Evolutionary conservation across 1,140 invertebrate genomes (phyloP).

Genomic region (Lineus longissimus): DNA sequence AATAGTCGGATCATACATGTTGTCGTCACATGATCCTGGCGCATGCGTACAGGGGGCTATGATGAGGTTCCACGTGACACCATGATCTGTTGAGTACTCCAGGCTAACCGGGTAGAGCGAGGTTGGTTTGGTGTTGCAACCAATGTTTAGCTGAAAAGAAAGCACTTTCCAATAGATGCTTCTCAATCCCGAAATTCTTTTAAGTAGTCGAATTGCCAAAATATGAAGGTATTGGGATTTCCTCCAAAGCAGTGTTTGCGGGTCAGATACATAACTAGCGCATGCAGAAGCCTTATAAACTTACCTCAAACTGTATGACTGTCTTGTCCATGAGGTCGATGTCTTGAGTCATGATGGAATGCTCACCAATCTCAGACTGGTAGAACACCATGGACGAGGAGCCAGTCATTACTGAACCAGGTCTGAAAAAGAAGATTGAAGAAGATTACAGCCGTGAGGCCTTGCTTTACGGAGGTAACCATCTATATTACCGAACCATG

Average conservation of each 20-base stretch:
- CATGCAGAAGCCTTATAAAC: no score
- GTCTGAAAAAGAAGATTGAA: conserved; percentile 19
- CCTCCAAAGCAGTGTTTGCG: no score
- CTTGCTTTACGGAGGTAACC: no score
- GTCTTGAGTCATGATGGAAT: conserved; percentile 51
- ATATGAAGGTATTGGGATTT: no score
- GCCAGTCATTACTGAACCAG: conserved; percentile 30
- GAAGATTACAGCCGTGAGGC: no score
- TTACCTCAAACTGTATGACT: conserved; percentile 57
- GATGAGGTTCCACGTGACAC: conserved; percentile 49
- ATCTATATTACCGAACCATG: no score
- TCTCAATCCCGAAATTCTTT: no score
- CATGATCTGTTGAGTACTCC: conserved; percentile 53
- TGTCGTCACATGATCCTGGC: conserved; percentile 36
- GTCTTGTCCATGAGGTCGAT: conserved; percentile 51
- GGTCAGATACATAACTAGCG: no score
- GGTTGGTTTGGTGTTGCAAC: conserved; percentile 48
- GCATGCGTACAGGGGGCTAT: conserved; percentile 37
- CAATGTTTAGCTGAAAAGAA: conserved; percentile 52
- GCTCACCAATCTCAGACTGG: conserved; percentile 38
- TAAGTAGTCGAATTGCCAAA: no score
- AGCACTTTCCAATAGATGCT: no score
- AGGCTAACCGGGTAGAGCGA: conserved; percentile 48
- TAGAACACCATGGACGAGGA: conserved; percentile 46
- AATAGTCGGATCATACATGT: conserved; percentile 37